Conservation (phyloP, 2,113 vertebrate species). For the Chloroceryle aenea region DNA sequence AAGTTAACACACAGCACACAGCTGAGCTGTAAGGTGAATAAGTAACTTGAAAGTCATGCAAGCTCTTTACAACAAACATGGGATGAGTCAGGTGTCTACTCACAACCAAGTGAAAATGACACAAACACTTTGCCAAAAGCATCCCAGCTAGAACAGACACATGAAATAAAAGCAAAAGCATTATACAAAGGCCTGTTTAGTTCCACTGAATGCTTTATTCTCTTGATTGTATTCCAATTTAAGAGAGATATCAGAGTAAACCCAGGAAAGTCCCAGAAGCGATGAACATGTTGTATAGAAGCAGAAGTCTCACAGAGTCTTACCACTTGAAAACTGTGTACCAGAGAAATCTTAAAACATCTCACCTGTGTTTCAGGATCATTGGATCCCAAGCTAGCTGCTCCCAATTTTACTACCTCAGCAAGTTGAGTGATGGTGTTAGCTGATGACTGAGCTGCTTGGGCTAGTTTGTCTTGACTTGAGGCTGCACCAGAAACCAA, state of each 20-base stretch:
- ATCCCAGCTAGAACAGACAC: neutral
- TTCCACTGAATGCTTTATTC: neutral
- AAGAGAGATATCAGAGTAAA: neutral
- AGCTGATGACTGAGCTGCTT: conserved; percentile 95
- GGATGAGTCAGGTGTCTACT: neutral
- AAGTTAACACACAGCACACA: neutral
- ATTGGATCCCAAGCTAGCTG: conserved; percentile 92
- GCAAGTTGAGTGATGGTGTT: conserved; percentile 97
- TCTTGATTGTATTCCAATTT: neutral
- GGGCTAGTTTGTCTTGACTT: conserved; percentile 94
- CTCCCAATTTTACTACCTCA: conserved; percentile 96
- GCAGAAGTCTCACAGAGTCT: neutral
- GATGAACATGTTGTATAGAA: neutral
- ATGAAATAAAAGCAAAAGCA: neutral
- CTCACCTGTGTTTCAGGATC: conserved; percentile 96
- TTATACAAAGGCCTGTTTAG: neutral
- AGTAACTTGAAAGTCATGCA: neutral
- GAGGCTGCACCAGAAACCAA: conserved; percentile 95
- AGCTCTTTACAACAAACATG: neutral
- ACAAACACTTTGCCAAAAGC: neutral
- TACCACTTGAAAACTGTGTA: neutral
- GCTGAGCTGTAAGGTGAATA: neutral
- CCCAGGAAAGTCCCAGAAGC: neutral
- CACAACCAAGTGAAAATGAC: neutral
- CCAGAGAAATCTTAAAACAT: neutral